Percentiles rank a stretch among this genome's conserved stretches.
Evolutionary conservation across 2,113 vertebrate genomes (phyloP).

Genomic region (Triplophysa rosa): DNA sequence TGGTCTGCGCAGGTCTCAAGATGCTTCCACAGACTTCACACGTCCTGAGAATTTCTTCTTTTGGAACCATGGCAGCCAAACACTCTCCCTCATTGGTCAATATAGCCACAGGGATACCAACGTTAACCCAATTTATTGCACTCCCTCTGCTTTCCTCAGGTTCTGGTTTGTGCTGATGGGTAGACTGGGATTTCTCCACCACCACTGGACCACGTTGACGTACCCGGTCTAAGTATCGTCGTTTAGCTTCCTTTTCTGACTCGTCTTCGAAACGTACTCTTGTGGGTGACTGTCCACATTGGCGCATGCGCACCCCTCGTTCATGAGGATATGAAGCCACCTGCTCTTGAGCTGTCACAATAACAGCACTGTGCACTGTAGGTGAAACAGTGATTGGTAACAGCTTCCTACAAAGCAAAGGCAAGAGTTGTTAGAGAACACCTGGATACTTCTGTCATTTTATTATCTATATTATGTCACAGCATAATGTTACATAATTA

Average conservation of each 20-base stretch:
- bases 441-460: background rate
- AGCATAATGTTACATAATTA: slow-evolving; percentile 1
- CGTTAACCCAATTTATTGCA: slow-evolving; percentile 11
- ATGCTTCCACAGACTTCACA: slow-evolving; percentile 74
- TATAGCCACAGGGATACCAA: slow-evolving; percentile 52
- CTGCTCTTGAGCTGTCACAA: slow-evolving; percentile 61
- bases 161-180: slow-evolving; percentile 65
- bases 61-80: slow-evolving; percentile 51
- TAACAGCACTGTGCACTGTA: slow-evolving; percentile 52
- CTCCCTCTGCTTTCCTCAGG: slow-evolving; percentile 52
- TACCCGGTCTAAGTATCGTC: slow-evolving; percentile 81
- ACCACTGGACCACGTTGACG: slow-evolving; percentile 74
- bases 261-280: slow-evolving; percentile 89
- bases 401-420: slow-evolving; percentile 57
- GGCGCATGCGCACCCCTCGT: slow-evolving; percentile 66
- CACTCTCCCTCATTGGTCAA: slow-evolving; percentile 57
- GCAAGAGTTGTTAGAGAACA: slow-evolving; percentile 1
- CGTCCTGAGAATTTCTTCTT: slow-evolving; percentile 71
- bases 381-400: slow-evolving; percentile 48
- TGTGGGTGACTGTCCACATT: slow-evolving; percentile 77
- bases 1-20: slow-evolving; percentile 58
- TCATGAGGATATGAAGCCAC: slow-evolving; percentile 68
- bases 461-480: background rate
- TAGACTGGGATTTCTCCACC: slow-evolving; percentile 61
- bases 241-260: slow-evolving; percentile 83